phyloP scores from a whole-genome alignment of 2,113 vertebrate genomes.

The Leptobrachium leishanense region DNA sequence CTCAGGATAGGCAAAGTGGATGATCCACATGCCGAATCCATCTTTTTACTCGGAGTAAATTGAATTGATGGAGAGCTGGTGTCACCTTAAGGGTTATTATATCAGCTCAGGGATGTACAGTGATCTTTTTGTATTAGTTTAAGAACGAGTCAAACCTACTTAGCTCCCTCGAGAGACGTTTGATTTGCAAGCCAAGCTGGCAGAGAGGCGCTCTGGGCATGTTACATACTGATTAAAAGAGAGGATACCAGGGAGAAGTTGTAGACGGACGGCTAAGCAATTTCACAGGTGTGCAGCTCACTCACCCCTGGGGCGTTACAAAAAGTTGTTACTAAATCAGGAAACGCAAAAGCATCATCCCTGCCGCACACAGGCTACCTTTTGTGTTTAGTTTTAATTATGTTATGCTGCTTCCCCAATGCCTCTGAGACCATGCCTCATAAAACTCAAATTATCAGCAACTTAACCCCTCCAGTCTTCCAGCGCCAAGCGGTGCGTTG shows the following conservation, averaged over 20 bases:
- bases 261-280: slow-evolving; percentile 44
- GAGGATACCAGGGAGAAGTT: slow-evolving; percentile 29
- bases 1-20: background rate
- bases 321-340: slow-evolving; percentile 33
- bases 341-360: slow-evolving; percentile 26
- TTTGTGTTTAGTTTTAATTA: slow-evolving; percentile 39
- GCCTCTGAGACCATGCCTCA: slow-evolving; percentile 14
- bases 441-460: slow-evolving; percentile 17
- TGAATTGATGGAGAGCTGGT: slow-evolving; percentile 14
- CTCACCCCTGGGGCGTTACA: slow-evolving; percentile 28
- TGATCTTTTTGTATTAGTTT: slow-evolving; percentile 43
- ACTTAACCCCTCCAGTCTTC: background rate
- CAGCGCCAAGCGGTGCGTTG: background rate
- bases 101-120: slow-evolving; percentile 35
- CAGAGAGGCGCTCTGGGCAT: slow-evolving; percentile 41
- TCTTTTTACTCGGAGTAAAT: slow-evolving; percentile 1
- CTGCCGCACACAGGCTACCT: slow-evolving; percentile 7
- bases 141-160: slow-evolving; percentile 36
- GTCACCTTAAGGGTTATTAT: slow-evolving; percentile 24
- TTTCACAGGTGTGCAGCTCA: slow-evolving; percentile 44
- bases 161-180: slow-evolving; percentile 21
- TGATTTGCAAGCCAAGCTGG: slow-evolving; percentile 36
- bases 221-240: slow-evolving; percentile 44
- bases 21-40: background rate
- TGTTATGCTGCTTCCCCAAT: slow-evolving; percentile 15